Conservation (phyloP, 1,140 invertebrate species). For the Ostrea edulis region DNA sequence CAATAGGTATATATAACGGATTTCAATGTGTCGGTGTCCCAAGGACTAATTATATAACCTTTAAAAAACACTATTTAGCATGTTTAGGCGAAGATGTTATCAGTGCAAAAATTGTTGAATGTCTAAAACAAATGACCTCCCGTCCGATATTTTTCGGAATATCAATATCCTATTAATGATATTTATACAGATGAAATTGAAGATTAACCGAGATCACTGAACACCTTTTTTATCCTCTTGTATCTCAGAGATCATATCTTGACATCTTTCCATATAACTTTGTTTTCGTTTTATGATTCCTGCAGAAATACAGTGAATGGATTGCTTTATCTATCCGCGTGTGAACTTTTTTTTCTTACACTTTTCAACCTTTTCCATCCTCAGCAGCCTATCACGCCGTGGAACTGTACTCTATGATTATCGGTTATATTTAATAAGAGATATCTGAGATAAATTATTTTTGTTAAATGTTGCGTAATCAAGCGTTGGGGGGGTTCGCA, state of each 20-base stretch:
- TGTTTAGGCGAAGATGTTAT: no score
- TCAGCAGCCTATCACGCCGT: not conserved
- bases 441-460: constrained; percentile 15
- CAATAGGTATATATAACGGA: no score
- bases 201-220: not conserved
- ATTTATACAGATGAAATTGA: not conserved
- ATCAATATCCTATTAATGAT: not conserved
- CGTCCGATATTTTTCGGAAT: not conserved
- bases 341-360: not conserved
- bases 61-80: no score
- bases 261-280: not conserved
- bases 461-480: constrained; percentile 35
- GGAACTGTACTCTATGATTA: not conserved
- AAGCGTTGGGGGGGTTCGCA: not conserved
- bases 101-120: no score
- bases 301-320: not conserved
- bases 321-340: not conserved
- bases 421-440: constrained; percentile 1
- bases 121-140: not conserved
- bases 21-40: no score
- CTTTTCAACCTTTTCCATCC: not conserved
- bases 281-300: not conserved
- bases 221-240: not conserved
- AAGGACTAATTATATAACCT: no score
- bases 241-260: not conserved